A percentile compares a stretch with the other conserved stretches of the same genome.
phyloP scores from a whole-genome alignment of 2,797 vertebrate genomes.

The Tapera naevia region DNA sequence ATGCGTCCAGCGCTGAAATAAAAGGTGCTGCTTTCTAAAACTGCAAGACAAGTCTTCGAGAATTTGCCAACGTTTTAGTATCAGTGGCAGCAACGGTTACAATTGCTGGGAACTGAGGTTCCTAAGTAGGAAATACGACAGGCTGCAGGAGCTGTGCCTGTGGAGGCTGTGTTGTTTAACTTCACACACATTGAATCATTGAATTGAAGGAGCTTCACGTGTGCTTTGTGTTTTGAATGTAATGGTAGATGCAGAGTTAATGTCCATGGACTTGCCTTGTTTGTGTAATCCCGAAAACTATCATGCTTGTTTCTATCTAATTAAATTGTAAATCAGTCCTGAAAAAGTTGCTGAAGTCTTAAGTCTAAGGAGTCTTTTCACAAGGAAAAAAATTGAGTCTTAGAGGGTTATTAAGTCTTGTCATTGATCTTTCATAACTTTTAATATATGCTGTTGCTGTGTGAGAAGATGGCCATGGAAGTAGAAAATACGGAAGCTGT shows the following conservation, averaged over 20 bases:
- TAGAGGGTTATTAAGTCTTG: background rate
- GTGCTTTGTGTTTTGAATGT: background rate
- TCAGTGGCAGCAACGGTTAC: background rate
- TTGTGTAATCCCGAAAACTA: background rate
- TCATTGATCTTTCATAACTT: background rate
- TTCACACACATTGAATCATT: fast-evolving
- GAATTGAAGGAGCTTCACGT: fast-evolving
- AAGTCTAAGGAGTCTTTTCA: background rate
- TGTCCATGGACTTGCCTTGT: background rate
- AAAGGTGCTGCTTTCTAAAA: too few species aligned
- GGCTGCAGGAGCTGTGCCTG: background rate
- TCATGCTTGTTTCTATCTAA: fast-evolving
- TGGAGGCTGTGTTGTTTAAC: fast-evolving
- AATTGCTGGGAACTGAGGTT: background rate
- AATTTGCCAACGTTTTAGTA: too few species aligned
- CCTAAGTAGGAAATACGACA: background rate
- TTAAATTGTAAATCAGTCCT: background rate
- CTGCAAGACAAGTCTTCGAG: too few species aligned
- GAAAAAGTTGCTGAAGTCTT: background rate
- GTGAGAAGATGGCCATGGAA: background rate
- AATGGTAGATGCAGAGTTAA: background rate
- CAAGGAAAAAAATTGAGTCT: background rate
- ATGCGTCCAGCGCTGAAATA: too few species aligned
- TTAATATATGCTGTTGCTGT: fast-evolving
- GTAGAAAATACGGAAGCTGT: background rate